Base-by-base conservation (phyloP, 1,140 invertebrate species). In the Meloidogyne hapla region DNA sequence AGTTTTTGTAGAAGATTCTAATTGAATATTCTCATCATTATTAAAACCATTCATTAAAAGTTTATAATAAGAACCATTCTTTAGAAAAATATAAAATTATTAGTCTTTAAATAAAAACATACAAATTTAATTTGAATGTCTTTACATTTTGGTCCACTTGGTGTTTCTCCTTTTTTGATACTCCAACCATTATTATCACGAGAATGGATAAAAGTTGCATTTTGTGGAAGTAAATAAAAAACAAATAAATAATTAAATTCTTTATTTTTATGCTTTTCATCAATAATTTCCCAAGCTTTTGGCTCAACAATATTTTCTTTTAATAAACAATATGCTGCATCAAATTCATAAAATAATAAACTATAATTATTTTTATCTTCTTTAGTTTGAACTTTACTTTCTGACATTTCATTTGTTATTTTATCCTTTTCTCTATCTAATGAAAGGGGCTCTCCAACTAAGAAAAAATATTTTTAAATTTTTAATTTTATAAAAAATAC, bases 181-280 rank as follows among this genome's bases (percentile, higher is more conserved):
- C 12, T 42, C 12, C 40, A 10, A 10, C 40, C 2, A 42, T 12
- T 0, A 12, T 42, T 10, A 15, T 12, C 0, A 42, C 10, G 12
- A 10, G 2, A 2, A 42, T 42, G 40, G 0, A 10, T 48, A 5
- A 48, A 48, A 18, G 45, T 48, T 18, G 45, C 12, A 1, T 48
- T 48, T 48, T 48, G 45, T 48, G 45, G 45, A n/a, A 48, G 45
- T 48, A 48, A 48, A 48, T 48, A 48, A 48, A 48, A 48, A 48
- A 48, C 45, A 48, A 48, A 48, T 48, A 48, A 48, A 48, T 48
- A 48, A 18, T 48, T 48, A 48, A 48, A 48, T 48, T 18, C 45
- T 48, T 48, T 38, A 38, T 38, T 10, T 42, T 42, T 18, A 48
- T 48, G 18, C 4, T 48, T 48, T 18, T 2, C 15, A 12, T 18